Conservation (phyloP, 1,140 invertebrate species). For the Gyrodactylus salaris region DNA sequence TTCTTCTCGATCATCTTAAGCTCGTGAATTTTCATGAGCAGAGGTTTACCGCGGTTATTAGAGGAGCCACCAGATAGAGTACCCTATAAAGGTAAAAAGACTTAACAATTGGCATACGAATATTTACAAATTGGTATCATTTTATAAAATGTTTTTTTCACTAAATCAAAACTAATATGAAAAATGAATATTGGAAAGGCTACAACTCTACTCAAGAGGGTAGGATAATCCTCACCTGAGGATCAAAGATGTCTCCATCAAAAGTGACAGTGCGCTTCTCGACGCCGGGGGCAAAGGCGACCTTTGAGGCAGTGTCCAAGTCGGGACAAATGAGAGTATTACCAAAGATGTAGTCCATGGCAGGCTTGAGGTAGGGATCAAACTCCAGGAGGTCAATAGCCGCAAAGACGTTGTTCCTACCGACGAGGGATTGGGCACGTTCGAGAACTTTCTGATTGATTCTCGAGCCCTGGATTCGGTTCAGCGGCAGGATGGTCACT, state of each 20-base stretch:
- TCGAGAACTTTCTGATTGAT: constrained; percentile 8
- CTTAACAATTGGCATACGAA: too few relatives aligned
- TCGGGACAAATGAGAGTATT: constrained; percentile 43
- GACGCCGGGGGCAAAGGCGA: constrained; percentile 37
- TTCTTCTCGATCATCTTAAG: background rate
- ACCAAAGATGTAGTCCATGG: constrained; percentile 64
- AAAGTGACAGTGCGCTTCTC: constrained; percentile 46
- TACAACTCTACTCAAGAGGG: background rate
- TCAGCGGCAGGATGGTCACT: constrained; percentile 54
- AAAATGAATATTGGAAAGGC: too few relatives aligned
- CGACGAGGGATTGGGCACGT: constrained; percentile 13
- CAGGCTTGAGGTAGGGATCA: constrained; percentile 30
- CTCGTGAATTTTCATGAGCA: background rate
- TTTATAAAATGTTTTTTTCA: too few relatives aligned
- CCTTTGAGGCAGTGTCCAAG: constrained; percentile 36
- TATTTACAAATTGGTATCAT: too few relatives aligned
- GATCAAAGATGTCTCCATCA: constrained; percentile 62
- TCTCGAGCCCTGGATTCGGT: constrained; percentile 40
- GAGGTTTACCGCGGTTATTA: background rate
- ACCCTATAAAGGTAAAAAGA: background rate
- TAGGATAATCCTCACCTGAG: constrained; percentile 36
- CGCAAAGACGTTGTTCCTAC: constrained; percentile 37
- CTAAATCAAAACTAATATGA: too few relatives aligned
- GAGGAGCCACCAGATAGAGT: background rate
- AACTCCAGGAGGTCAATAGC: constrained; percentile 49